Base-by-base conservation (phyloP, 2,888 invertebrate genomes). In the Apamea monoglypha region DNA sequence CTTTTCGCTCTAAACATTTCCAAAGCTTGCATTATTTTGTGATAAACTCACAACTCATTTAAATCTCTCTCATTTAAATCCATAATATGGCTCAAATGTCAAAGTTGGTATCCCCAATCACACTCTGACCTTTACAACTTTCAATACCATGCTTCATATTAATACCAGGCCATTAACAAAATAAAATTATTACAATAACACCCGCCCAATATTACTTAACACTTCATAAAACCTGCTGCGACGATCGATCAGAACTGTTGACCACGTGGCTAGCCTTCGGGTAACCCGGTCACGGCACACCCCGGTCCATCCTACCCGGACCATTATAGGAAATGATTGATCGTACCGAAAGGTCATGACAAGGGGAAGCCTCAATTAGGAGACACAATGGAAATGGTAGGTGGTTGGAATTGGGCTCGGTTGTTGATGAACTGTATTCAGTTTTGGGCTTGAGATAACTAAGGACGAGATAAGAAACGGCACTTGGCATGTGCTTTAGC, bases 241-340 rank as follows among this genome's bases (percentile, higher is more conserved):
- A 72, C 75, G 86, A 89, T 88, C 89, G 89, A 89, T 86, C 80
- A 82, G 75, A 14, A 61, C 18, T 66, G n/a, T 69, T 74, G 79
- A 79, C 91, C 91, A 91, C 91, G 91, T 53, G 80, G 44, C 40
- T n/a, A 40, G 36, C 21, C n/a, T 50, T 36, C 4, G 80, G 74
- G 70, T 93, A 91, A 93, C 93, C 92, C 89, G 91, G 87, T 92
- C 92, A 86, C 81, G 89, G 80, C 92, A 85, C 91, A 78, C 92
- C 89, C 85, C 74, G 87, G 87, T 78, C 84, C 72, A 70, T 87
- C 82, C 80, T 80, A 81, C 87, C 88, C 83, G 69, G 63, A 63
- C 50, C 47, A 56, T 32, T 69, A 36, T 59, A 66, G 44, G 69
- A 67, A 63, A 89, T 89, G 86, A 87, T 87, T 85, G 84, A 89